A percentile compares a stretch with the other conserved stretches of the same genome.
Evolutionary conservation across 2,888 invertebrate species (phyloP).

Genomic region (Halictus ligatus): DNA sequence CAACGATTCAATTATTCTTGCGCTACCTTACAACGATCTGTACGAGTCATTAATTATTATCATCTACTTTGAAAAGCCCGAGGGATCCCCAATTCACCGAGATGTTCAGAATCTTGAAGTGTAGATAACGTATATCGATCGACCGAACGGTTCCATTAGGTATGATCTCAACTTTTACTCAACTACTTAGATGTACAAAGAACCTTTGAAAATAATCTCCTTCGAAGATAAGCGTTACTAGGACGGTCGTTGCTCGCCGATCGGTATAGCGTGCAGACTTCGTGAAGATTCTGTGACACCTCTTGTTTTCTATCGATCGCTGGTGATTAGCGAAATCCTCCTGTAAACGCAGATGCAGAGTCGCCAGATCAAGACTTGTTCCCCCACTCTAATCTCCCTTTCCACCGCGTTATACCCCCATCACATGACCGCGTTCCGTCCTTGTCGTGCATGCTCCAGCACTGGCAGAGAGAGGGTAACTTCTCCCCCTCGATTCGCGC

Average conservation of each 20-base stretch:
- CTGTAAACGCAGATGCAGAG: no score
- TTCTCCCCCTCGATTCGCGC: no score
- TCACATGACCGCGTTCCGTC: no score
- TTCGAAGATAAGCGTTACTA: not conserved
- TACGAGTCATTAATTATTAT: not conserved
- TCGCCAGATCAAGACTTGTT: no score
- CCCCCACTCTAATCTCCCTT: no score
- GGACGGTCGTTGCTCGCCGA: not conserved
- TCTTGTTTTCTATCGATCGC: not conserved
- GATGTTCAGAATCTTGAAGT: not conserved
- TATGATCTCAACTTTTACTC: not conserved
- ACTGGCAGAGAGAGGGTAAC: no score
- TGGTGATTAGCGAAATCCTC: not conserved
- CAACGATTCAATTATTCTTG: not conserved
- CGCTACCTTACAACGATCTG: not conserved
- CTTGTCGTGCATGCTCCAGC: no score
- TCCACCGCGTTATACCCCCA: no score
- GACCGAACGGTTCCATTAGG: not conserved
- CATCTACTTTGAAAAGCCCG: not conserved
- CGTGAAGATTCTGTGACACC: not conserved
- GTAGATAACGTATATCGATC: not conserved
- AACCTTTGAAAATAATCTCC: not conserved
- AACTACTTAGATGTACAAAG: not conserved
- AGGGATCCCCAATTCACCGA: no score
- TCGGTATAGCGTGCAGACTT: not conserved